A percentile compares a stretch with the other conserved stretches of the same genome.
Evolutionary conservation across 1,140 invertebrate genomes (phyloP).

Genomic region (Orchesella cincta): DNA sequence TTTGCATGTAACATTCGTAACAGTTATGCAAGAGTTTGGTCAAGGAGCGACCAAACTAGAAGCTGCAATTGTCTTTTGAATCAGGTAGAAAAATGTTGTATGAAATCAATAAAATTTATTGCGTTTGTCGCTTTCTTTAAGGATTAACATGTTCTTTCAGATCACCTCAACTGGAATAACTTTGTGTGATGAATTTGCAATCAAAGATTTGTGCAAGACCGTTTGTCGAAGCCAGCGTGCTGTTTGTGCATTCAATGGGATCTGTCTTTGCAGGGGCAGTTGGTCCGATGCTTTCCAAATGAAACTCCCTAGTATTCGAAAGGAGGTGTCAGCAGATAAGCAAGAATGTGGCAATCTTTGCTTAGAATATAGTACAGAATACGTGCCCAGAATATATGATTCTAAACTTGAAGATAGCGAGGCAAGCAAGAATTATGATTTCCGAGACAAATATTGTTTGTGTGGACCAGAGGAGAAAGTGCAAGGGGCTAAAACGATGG

Average conservation of each 20-base stretch:
- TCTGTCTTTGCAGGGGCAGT: neutral
- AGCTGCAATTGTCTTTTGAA: neutral
- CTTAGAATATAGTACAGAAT: neutral
- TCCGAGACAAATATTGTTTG: constrained; percentile 13
- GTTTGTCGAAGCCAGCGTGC: neutral
- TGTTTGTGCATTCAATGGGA: constrained; percentile 17
- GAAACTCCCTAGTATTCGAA: neutral
- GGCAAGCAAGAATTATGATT: neutral
- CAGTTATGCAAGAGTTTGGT: constrained; percentile 7
- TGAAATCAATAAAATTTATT: neutral
- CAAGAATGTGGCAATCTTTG: neutral
- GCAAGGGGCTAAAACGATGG: neutral
- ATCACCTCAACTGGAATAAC: constrained; percentile 16
- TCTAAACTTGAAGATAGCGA: neutral
- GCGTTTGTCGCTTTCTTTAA: neutral
- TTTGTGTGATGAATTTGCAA: constrained; percentile 9
- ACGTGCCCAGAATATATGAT: neutral
- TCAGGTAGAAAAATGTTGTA: constrained; percentile 23
- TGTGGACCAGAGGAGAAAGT: neutral
- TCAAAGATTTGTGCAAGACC: neutral
- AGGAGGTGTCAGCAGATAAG: neutral
- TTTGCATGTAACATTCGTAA: constrained; percentile 10
- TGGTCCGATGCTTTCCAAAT: neutral
- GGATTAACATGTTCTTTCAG: neutral
- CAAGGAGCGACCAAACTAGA: neutral